A percentile compares a stretch with the other conserved stretches of the same genome.
Conservation (phyloP, 2,888 invertebrate genomes). For the Cylindroiulus punctatus region DNA sequence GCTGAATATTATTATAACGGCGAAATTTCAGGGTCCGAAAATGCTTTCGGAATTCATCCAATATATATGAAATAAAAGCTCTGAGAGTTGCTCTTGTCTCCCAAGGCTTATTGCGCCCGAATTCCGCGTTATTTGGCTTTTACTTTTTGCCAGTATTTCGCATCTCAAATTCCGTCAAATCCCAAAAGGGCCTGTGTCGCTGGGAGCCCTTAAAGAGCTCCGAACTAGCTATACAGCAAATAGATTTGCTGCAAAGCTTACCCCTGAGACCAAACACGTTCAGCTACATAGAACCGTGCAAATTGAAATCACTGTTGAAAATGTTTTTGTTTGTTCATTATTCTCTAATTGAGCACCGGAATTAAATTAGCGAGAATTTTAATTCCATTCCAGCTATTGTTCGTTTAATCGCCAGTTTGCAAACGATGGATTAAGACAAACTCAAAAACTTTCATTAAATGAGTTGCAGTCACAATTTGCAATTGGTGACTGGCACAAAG, state of each 20-base stretch:
- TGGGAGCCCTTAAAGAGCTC: neutral
- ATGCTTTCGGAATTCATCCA: neutral
- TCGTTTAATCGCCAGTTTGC: neutral
- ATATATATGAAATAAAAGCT: slow-evolving; percentile 32
- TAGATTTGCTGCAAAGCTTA: neutral
- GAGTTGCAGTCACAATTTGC: too few species aligned
- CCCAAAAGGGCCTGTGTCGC: slow-evolving; percentile 9
- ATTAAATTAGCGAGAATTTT: neutral
- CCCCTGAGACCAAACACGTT: slow-evolving; percentile 1
- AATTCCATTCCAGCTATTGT: neutral
- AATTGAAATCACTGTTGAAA: neutral
- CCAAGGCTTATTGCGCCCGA: slow-evolving; percentile 22
- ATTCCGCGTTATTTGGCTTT: slow-evolving; percentile 13
- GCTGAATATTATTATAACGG: neutral
- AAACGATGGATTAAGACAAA: neutral
- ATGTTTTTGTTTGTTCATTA: neutral
- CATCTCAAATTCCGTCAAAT: slow-evolving; percentile 26
- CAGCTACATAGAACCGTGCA: neutral
- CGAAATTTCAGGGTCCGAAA: slow-evolving; percentile 1
- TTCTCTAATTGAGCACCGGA: neutral
- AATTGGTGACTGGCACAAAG: too few species aligned
- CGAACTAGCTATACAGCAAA: neutral
- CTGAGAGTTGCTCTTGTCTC: neutral
- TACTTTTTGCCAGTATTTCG: neutral
- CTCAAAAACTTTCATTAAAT: too few species aligned